Percentiles rank a stretch among this genome's conserved stretches.
Evolutionary conservation across 1,140 invertebrate genomes (phyloP).

Genomic region (Cephus cinctus): DNA sequence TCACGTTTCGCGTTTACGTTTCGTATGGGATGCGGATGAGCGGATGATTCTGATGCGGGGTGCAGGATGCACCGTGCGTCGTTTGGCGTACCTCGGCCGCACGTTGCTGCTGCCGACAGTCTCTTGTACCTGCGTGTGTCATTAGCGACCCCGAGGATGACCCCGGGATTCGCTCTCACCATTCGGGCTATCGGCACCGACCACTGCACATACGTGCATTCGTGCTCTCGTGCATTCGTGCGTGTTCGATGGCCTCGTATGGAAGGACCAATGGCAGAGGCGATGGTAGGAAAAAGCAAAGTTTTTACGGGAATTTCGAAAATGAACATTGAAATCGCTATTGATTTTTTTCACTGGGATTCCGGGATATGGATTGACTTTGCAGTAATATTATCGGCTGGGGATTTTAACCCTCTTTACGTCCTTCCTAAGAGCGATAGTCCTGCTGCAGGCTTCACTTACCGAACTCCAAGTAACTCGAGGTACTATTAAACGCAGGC

Average conservation of each 20-base stretch:
- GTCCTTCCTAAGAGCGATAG: no score
- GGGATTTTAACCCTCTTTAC: no score
- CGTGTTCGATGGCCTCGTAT: no score
- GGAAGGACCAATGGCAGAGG: no score
- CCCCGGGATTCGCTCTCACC: conserved; percentile 41
- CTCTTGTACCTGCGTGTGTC: conserved; percentile 37
- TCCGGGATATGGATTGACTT: no score
- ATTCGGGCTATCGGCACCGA: conserved; percentile 45
- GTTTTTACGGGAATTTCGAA: no score
- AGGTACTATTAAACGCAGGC: conserved; percentile 54
- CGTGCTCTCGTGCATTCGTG: no score
- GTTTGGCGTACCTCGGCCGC: conserved; percentile 7
- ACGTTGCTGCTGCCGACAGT: conserved; percentile 1
- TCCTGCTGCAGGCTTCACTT: conserved; percentile 39
- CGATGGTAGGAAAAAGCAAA: no score
- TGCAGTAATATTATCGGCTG: no score
- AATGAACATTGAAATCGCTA: no score
- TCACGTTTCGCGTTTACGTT: conserved; percentile 44
- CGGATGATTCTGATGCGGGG: conserved; percentile 15
- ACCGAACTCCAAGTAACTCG: conserved; percentile 47
- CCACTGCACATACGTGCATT: conserved; percentile 43
- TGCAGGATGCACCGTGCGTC: conserved; percentile 8
- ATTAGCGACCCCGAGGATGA: conserved; percentile 47
- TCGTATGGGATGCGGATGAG: conserved; percentile 27
- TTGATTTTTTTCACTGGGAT: no score